Conservation (phyloP, 2,113 vertebrate species). For the Enhydra lutris region DNA sequence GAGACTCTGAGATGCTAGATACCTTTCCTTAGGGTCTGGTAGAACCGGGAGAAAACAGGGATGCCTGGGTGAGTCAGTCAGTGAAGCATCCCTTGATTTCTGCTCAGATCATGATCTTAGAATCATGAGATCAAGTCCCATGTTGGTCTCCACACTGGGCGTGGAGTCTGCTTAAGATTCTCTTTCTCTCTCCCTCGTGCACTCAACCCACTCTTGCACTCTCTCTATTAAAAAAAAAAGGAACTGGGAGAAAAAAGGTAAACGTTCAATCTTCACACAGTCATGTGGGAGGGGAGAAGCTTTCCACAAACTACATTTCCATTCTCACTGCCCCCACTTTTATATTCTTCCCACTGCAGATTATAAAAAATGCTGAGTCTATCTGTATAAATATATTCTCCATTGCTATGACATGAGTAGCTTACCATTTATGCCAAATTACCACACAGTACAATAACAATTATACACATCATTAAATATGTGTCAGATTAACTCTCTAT, state of each 20-base stretch:
- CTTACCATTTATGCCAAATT: conserved; percentile 33
- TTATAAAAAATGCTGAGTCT: neutral
- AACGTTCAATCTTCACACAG: neutral
- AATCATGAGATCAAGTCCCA: neutral
- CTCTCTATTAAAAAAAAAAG: neutral
- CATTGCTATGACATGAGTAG: neutral
- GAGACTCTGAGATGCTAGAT: neutral
- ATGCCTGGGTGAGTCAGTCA: neutral
- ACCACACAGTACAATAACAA: conserved; percentile 12
- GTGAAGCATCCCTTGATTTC: neutral
- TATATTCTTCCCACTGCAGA: neutral
- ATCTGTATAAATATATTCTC: neutral
- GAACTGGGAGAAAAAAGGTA: neutral
- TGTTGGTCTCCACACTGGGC: neutral
- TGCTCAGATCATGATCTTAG: neutral
- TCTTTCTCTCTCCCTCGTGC: neutral
- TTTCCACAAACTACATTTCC: neutral
- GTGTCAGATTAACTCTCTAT: conserved; percentile 32
- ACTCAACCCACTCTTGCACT: neutral
- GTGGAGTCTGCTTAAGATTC: neutral
- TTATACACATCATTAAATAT: conserved; percentile 40
- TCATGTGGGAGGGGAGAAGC: neutral
- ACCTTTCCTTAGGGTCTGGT: neutral
- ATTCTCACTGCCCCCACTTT: neutral
- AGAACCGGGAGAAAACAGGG: neutral